phyloP scores from a whole-genome alignment of 1,140 invertebrate species.

The Procambarus virginalis region DNA sequence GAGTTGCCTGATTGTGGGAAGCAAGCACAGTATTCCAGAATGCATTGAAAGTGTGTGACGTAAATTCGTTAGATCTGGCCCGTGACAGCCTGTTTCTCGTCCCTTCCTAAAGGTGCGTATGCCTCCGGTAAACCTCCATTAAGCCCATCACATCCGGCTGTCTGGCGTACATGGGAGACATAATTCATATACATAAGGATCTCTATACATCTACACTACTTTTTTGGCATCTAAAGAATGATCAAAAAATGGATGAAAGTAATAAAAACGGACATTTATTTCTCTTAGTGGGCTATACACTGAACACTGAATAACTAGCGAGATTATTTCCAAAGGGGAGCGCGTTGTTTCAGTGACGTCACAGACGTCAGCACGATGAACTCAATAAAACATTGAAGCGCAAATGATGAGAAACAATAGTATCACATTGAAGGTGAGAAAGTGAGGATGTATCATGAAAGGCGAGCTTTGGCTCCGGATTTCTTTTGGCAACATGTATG shows the following conservation, averaged over 20 bases:
- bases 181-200: conserved; percentile 6
- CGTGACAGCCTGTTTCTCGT: too few species aligned
- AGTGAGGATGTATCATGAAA: conserved; percentile 30
- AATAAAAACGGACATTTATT: conserved; percentile 23
- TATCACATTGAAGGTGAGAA: conserved; percentile 30
- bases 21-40: too few species aligned
- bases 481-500: conserved; percentile 38
- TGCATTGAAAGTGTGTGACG: too few species aligned
- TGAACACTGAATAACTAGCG: conserved; percentile 57
- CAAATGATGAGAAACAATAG: conserved; percentile 21
- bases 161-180: conserved; percentile 9
- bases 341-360: background rate
- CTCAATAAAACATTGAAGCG: background rate
- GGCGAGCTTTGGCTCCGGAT: conserved; percentile 33
- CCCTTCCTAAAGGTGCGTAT: too few species aligned
- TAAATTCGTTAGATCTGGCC: too few species aligned
- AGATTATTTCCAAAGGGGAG: background rate
- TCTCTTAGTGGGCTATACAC: conserved; percentile 61
- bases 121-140: too few species aligned
- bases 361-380: background rate
- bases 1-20: too few species aligned
- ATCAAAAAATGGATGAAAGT: conserved; percentile 21
- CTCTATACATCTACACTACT: conserved; percentile 15
- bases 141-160: background rate
- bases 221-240: conserved; percentile 31